Percentiles rank a stretch among this genome's conserved stretches.
These are phyloP conservation scores for Eupeodes latifasciatus DNA, from an alignment of 2,888 invertebrate species.

Conservation along the genomic window DNA sequence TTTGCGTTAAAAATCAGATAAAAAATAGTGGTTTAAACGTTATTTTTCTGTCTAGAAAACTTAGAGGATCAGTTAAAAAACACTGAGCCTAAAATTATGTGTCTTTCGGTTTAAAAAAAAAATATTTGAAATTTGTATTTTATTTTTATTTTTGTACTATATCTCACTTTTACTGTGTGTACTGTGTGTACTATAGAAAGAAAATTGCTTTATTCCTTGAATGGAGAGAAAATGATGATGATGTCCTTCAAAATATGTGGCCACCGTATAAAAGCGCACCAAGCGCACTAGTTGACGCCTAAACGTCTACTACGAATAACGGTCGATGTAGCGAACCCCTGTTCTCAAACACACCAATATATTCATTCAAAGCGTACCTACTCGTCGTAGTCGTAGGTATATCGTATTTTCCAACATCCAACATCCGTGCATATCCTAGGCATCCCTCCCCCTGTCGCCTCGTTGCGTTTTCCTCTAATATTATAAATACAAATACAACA, in stretches of 20 bases:
- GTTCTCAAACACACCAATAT: conserved; percentile 79
- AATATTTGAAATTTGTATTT: conserved; percentile 38
- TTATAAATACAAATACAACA: conserved; percentile 35
- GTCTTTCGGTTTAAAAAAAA: conserved; percentile 39
- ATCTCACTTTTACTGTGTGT: conserved; percentile 64
- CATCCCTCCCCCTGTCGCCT: conserved; percentile 44
- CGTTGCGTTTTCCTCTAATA: conserved; percentile 40
- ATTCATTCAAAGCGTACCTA: conserved; percentile 69
- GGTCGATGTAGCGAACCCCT: conserved; percentile 84
- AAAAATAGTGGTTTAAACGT: not conserved
- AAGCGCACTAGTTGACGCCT: conserved; percentile 85
- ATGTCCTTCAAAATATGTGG: conserved; percentile 77
- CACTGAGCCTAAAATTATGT: conserved; percentile 48
- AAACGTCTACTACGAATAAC: conserved; percentile 85
- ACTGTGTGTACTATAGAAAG: conserved; percentile 34
- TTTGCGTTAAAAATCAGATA: conserved; percentile 4
- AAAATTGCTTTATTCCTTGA: conserved; percentile 75
- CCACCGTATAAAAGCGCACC: conserved; percentile 83
- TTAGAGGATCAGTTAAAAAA: not conserved
- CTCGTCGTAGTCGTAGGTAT: too few species aligned
- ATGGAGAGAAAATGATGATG: conserved; percentile 76
- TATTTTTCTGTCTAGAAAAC: not conserved
- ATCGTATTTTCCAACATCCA: conserved; percentile 72
- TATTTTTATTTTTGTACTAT: conserved; percentile 8
- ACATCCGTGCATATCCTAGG: conserved; percentile 73